phyloP scores from a whole-genome alignment of 2,113 vertebrate species.

The Protomyctophum bolini region DNA sequence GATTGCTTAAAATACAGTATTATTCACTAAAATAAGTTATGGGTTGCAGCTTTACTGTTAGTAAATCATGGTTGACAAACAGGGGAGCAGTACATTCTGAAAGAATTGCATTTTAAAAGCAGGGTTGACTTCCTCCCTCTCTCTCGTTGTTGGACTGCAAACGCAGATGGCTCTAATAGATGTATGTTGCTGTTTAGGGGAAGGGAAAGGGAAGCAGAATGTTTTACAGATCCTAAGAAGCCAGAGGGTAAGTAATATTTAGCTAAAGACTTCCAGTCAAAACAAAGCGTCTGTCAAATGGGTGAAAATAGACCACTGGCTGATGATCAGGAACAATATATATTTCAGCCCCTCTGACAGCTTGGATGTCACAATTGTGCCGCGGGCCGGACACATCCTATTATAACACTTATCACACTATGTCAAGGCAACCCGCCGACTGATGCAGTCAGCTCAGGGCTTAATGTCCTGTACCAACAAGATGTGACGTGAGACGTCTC shows the following conservation, averaged over 20 bases:
- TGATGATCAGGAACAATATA: constrained; percentile 24
- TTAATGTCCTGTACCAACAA: constrained; percentile 38
- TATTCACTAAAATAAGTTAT: too few relatives aligned
- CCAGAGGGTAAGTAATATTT: constrained; percentile 54
- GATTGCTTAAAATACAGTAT: too few relatives aligned
- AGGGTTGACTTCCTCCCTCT: constrained; percentile 3
- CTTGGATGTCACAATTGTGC: constrained; percentile 21
- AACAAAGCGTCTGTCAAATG: constrained; percentile 56
- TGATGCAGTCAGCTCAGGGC: constrained; percentile 30
- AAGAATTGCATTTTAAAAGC: constrained; percentile 55
- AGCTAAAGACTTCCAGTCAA: constrained; percentile 65
- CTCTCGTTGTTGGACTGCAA: constrained; percentile 35
- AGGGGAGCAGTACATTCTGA: not conserved
- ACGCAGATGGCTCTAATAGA: constrained; percentile 53
- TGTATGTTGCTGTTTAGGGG: constrained; percentile 42
- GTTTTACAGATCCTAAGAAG: constrained; percentile 60
- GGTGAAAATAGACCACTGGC: constrained; percentile 43
- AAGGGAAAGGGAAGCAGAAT: constrained; percentile 52
- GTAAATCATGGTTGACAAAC: too few relatives aligned
- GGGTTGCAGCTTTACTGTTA: too few relatives aligned
- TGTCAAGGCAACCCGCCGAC: constrained; percentile 11
- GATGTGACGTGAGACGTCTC: constrained; percentile 21
- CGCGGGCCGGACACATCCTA: constrained; percentile 21
- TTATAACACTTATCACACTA: constrained; percentile 42
- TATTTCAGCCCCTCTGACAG: constrained; percentile 24